Conservation (phyloP, 2,797 vertebrate genomes). For the Schizothorax lantsangensis region DNA sequence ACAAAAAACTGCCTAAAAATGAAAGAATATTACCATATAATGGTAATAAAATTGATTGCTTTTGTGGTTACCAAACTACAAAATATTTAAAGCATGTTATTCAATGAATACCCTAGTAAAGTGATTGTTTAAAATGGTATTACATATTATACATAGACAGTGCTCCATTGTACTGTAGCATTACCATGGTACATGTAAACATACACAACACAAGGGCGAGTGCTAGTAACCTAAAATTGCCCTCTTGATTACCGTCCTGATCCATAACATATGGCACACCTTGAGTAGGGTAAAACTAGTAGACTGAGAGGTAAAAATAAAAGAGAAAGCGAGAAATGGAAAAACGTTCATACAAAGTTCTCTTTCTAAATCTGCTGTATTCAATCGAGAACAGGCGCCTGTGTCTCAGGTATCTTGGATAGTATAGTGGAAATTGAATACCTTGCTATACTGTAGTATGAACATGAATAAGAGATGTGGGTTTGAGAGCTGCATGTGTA, state of each 20-base stretch:
- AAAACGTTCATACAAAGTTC: conserved; percentile 56
- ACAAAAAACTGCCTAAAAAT: neutral
- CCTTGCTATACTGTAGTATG: conserved; percentile 57
- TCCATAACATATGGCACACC: conserved; percentile 61
- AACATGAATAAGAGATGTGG: conserved; percentile 52
- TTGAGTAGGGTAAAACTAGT: conserved; percentile 40
- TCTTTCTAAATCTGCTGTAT: conserved; percentile 56
- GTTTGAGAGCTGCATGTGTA: conserved; percentile 55
- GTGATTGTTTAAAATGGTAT: no score
- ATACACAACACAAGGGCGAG: neutral
- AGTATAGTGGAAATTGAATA: conserved; percentile 56
- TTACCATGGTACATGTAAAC: neutral
- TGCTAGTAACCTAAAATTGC: conserved; percentile 40
- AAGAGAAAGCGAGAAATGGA: conserved; percentile 34
- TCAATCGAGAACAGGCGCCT: conserved; percentile 52
- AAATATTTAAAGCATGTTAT: neutral
- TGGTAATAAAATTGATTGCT: no score
- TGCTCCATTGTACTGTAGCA: neutral
- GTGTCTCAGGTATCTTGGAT: conserved; percentile 60
- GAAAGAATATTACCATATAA: no score
- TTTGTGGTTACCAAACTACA: neutral
- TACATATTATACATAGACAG: neutral
- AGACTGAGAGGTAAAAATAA: conserved; percentile 36
- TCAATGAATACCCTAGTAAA: no score
- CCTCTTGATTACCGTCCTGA: conserved; percentile 51